Percentiles rank a stretch among this genome's conserved stretches.
Conservation (phyloP, 2,113 vertebrate genomes). For the Paratilapia polleni region DNA sequence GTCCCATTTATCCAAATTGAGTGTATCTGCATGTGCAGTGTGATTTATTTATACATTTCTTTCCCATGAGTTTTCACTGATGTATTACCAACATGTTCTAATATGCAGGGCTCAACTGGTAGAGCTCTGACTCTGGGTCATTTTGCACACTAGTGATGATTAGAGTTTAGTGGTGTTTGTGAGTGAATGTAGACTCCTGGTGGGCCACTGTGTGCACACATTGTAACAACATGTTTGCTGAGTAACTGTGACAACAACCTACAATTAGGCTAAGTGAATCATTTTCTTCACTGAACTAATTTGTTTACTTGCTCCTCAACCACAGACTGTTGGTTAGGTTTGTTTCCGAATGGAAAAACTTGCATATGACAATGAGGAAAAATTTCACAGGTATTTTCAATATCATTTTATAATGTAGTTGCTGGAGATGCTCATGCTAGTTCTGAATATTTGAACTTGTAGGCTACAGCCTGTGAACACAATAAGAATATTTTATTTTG, state of each 20-base stretch:
- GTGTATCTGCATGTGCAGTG: background rate
- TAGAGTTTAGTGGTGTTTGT: constrained; percentile 32
- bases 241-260: constrained; percentile 52
- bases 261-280: constrained; percentile 70
- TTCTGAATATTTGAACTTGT: background rate
- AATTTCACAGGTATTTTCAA: constrained; percentile 10
- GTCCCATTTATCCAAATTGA: background rate
- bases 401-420: background rate
- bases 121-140: constrained; percentile 1
- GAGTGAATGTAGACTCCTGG: constrained; percentile 26
- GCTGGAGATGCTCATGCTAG: background rate
- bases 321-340: constrained; percentile 42
- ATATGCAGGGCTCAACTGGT: background rate
- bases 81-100: background rate
- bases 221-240: constrained; percentile 61
- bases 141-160: constrained; percentile 4
- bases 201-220: constrained; percentile 36
- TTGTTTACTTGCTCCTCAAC: constrained; percentile 62
- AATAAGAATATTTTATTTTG: background rate
- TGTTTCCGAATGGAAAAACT: constrained; percentile 7
- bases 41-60: background rate
- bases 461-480: background rate
- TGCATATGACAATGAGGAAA: background rate
- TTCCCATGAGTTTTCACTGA: background rate
- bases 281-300: constrained; percentile 68